These are phyloP conservation scores for Drosophila athabasca DNA, from an alignment of 1,140 invertebrate species.

Conservation along the genomic window DNA sequence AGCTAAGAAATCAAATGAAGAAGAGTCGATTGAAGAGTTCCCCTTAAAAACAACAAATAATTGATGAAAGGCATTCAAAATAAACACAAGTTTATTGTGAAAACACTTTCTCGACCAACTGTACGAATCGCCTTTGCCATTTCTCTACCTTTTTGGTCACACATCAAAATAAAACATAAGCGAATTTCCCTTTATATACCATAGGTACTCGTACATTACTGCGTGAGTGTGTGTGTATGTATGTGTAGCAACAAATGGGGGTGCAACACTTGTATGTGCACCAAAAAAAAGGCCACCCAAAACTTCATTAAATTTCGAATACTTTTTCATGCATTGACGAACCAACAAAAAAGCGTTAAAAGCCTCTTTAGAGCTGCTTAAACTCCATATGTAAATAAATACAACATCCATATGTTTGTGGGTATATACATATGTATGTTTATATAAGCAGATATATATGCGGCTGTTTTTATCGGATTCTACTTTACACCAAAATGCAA, in stretches of 20 bases:
- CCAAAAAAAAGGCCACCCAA: slow-evolving; percentile 33
- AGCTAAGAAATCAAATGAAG: too few species aligned
- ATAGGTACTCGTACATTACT: background rate
- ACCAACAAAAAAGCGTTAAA: slow-evolving; percentile 38
- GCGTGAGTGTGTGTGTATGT: slow-evolving; percentile 12
- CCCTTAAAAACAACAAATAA: too few species aligned
- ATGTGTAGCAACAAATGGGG: slow-evolving; percentile 57
- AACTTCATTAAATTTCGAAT: slow-evolving; percentile 73
- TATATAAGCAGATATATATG: background rate
- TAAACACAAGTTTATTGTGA: too few species aligned
- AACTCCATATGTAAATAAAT: background rate
- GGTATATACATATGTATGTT: background rate
- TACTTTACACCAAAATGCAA: too few species aligned
- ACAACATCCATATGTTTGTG: slow-evolving; percentile 6
- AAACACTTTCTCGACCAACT: too few species aligned
- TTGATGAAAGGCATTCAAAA: too few species aligned
- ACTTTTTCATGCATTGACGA: slow-evolving; percentile 42
- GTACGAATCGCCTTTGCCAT: too few species aligned
- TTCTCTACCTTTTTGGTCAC: slow-evolving; percentile 29
- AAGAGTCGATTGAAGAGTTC: too few species aligned
- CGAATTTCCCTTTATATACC: slow-evolving; percentile 32
- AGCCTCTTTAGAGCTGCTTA: slow-evolving; percentile 38
- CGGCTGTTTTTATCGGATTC: background rate
- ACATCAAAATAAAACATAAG: slow-evolving; percentile 66
- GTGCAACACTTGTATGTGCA: slow-evolving; percentile 12